Percentiles rank a stretch among this genome's conserved stretches.
Evolutionary conservation across 2,888 invertebrate genomes (phyloP).

Genomic region (Noctuana brunneofusca): DNA sequence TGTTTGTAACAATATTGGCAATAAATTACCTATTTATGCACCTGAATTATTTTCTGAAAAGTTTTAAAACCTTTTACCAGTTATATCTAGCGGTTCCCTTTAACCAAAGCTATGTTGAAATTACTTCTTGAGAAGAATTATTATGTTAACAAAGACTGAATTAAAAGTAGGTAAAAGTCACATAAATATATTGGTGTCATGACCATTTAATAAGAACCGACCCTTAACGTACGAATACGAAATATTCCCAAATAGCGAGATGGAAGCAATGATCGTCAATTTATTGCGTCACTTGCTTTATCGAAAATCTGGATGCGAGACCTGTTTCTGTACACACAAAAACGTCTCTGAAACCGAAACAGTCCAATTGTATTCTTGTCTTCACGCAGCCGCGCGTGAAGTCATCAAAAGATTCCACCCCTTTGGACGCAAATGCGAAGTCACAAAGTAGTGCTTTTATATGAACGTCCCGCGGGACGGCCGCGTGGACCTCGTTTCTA

Average conservation of each 20-base stretch:
- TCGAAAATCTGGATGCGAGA: slow-evolving; percentile 1
- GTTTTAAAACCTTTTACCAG: too few relatives aligned
- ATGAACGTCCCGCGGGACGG: background rate
- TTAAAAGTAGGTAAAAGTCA: too few relatives aligned
- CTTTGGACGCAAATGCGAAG: slow-evolving; percentile 1
- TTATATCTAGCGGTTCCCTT: too few relatives aligned
- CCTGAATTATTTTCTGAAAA: too few relatives aligned
- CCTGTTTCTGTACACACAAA: background rate
- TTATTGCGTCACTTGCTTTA: slow-evolving; percentile 18
- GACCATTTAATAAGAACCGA: background rate
- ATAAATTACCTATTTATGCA: too few relatives aligned
- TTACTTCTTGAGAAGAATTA: too few relatives aligned
- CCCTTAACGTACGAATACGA: slow-evolving; percentile 8
- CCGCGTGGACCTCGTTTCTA: background rate
- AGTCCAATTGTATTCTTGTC: background rate
- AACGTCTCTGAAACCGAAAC: background rate
- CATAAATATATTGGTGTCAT: background rate
- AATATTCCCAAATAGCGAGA: slow-evolving; percentile 16
- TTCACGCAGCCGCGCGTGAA: background rate
- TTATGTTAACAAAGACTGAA: too few relatives aligned
- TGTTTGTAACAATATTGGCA: too few relatives aligned
- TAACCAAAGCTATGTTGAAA: too few relatives aligned
- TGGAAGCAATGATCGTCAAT: slow-evolving; percentile 25
- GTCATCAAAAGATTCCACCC: background rate
- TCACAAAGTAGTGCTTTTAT: slow-evolving; percentile 6